Evolutionary conservation across 2,113 vertebrate species (phyloP).

Genomic region (Conger conger): DNA sequence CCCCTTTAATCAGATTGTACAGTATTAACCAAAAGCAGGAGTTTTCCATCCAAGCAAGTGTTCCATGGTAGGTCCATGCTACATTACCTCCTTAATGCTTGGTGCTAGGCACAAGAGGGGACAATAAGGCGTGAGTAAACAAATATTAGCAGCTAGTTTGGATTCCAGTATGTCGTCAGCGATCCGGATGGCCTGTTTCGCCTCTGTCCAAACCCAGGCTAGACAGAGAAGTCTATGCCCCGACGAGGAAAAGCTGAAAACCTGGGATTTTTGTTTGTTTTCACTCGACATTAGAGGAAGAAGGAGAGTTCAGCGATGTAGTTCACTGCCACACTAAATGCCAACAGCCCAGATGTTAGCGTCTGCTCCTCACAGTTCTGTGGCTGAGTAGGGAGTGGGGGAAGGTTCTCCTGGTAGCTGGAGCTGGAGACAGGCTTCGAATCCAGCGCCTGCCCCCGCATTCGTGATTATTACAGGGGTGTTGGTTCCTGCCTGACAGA

Average conservation of each 20-base stretch:
- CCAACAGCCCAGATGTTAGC: conserved; percentile 49
- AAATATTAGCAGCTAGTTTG: conserved; percentile 37
- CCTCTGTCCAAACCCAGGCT: not conserved
- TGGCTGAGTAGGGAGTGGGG: conserved; percentile 25
- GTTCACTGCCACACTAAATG: conserved; percentile 42
- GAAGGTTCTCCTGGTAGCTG: conserved; percentile 23
- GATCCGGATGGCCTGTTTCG: conserved; percentile 4
- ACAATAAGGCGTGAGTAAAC: conserved; percentile 40
- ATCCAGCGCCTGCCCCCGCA: not conserved
- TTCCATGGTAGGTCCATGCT: conserved; percentile 38
- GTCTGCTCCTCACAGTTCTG: conserved; percentile 28
- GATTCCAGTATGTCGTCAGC: conserved; percentile 33
- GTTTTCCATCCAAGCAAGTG: conserved; percentile 37
- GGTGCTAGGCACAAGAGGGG: conserved; percentile 27
- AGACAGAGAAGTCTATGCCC: not conserved
- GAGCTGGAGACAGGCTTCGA: not conserved
- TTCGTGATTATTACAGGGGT: not conserved
- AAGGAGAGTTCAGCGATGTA: conserved; percentile 32
- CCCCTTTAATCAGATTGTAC: conserved; percentile 19
- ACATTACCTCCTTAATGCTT: conserved; percentile 46
- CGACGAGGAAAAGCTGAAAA: not conserved
- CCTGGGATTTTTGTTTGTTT: conserved; percentile 25
- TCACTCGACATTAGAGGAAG: conserved; percentile 38
- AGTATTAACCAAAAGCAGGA: conserved; percentile 28
- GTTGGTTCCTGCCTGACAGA: not conserved